Evolutionary conservation across 1,140 invertebrate species (phyloP), one percentile per base, ranked within the genome.

Genomic region (Tetragnatha versicolor): DNA sequence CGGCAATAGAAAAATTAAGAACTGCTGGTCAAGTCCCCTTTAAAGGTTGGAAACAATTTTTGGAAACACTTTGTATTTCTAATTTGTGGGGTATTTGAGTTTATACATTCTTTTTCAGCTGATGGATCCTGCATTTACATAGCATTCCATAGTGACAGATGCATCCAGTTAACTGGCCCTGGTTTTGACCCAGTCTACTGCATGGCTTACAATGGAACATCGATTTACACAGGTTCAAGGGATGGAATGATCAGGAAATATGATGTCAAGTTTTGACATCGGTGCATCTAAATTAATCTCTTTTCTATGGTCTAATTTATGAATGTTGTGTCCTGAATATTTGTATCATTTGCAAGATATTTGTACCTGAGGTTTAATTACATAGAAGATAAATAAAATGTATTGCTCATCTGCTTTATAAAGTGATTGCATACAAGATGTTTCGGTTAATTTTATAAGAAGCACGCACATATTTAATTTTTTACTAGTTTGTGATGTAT

Each of bases 101-200:
- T 47, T 14, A 7, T 33, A n/a, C n/a, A 42, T 39, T 45, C 39
- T 65, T 79, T 78, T 68, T 35, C 80, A 83, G 88, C 88, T 83
- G 91, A 92, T 85, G 91, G 90, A 2, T 88, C 88, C 1, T 89
- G 89, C 82, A 88, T 87, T 53, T 86, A 83, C 66, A 83, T 86
- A 42, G 84, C 86, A 61, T 82, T 84, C 35, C 78, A 85, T 66
- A 83, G 84, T 7, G 84, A 87, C 73, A 87, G 85, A 68, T 80
- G 81, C 45, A 73, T 90, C 2, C 88, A 90, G 55, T 84, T 92
- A 7, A 91, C 91, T 22, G 92, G 92, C 0, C 87, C 91, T 3
- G 89, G 92, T 82, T 91, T 88, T 86, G 92, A 93, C 82, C 89
- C 90, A 9, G 87, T 91, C 27, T 88, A 90, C 82, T 87, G 88